phyloP scores from a whole-genome alignment of 2,888 invertebrate species.

The Xestia sexstrigata region DNA sequence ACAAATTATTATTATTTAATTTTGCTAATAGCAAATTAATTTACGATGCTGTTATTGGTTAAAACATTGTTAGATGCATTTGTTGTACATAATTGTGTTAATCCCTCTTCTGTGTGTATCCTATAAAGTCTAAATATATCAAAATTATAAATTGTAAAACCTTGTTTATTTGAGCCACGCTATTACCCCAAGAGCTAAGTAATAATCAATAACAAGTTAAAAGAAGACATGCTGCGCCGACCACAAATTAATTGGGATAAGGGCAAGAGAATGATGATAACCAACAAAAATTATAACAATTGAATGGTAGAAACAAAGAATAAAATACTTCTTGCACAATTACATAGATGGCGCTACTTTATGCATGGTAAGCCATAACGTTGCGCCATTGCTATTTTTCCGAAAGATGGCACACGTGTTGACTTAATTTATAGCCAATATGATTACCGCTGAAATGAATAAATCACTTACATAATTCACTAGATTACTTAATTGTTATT shows the following conservation, averaged over 20 bases:
- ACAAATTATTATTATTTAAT: slow-evolving; percentile 50
- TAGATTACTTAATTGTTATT: no score
- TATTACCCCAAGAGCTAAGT: neutral
- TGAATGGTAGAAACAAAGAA: neutral
- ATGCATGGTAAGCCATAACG: neutral
- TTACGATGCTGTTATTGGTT: slow-evolving; percentile 50
- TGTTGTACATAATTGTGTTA: slow-evolving; percentile 68
- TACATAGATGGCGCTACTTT: slow-evolving; percentile 38
- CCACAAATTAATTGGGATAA: no score
- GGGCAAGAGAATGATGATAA: no score
- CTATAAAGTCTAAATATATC: slow-evolving; percentile 62
- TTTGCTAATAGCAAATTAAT: slow-evolving; percentile 45
- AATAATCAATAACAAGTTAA: neutral
- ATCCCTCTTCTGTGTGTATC: slow-evolving; percentile 59
- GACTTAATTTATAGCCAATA: neutral
- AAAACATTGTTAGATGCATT: slow-evolving; percentile 57
- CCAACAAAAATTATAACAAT: neutral
- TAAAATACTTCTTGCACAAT: slow-evolving; percentile 1
- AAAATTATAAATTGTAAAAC: slow-evolving; percentile 57
- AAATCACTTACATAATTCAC: neutral
- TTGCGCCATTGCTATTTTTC: neutral
- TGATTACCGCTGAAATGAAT: neutral
- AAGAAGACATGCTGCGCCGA: no score
- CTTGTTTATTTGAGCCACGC: slow-evolving; percentile 9
- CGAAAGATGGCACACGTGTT: slow-evolving; percentile 18